phyloP scores from a whole-genome alignment of 1,140 invertebrate genomes.

The Neodiprion lecontei region DNA sequence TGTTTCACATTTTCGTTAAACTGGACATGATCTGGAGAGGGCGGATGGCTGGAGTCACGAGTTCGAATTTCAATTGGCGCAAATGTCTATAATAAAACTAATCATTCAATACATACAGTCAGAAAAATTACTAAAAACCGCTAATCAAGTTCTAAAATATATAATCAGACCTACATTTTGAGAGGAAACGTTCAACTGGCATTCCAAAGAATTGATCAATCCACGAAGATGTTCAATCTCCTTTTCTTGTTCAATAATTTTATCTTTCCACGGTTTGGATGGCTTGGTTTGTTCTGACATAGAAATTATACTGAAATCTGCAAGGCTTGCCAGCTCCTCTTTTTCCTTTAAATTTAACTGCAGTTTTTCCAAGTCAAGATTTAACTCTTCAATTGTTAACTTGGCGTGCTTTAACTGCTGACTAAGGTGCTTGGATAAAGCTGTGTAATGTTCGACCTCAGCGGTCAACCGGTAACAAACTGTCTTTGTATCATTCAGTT shows the following conservation, averaged over 20 bases:
- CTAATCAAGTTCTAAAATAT: not conserved
- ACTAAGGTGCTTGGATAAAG: not conserved
- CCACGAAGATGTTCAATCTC: not conserved
- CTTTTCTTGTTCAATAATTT: conserved; percentile 47
- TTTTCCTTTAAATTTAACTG: not conserved
- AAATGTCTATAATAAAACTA: conserved; percentile 48
- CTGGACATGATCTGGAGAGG: conserved; percentile 35
- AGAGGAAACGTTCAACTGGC: not conserved
- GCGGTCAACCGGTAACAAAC: not conserved
- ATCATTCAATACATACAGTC: conserved; percentile 6
- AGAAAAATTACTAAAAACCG: conserved; percentile 15
- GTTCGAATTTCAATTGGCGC: conserved; percentile 49
- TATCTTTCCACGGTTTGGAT: conserved; percentile 47
- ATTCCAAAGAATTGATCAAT: conserved; percentile 2
- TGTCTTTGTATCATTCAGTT: not conserved
- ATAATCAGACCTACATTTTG: not conserved
- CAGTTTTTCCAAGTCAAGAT: not conserved
- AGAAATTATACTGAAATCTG: not conserved
- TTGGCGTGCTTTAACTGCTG: not conserved
- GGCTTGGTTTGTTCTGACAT: not conserved
- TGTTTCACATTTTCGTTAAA: conserved; percentile 55
- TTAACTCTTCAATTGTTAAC: not conserved
- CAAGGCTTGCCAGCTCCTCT: not conserved
- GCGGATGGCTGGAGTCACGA: conserved; percentile 33
- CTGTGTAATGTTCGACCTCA: not conserved